phyloP scores from a whole-genome alignment of 2,888 invertebrate species.

The Chesias legatella region DNA sequence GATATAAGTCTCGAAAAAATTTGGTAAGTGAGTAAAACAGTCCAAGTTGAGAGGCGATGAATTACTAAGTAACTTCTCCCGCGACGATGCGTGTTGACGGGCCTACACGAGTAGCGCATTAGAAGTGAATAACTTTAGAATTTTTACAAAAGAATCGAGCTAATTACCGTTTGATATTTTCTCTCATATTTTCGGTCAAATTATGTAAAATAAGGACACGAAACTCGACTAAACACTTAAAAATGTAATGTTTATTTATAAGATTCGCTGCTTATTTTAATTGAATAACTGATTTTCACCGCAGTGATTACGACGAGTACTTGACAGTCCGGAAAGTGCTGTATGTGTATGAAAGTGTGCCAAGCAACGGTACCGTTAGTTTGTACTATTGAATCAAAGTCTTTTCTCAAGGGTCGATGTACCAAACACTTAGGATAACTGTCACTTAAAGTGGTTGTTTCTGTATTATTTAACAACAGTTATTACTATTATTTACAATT shows the following conservation, averaged over 20 bases:
- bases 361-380: no score
- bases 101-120: conserved; percentile 79
- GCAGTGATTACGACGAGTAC: no score
- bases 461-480: no score
- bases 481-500: no score
- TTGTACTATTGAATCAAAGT: no score
- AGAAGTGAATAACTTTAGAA: conserved; percentile 55
- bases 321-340: no score
- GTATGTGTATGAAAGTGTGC: no score
- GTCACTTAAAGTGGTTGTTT: no score
- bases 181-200: conserved; percentile 30
- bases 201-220: conserved; percentile 29
- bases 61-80: conserved; percentile 77
- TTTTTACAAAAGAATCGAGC: conserved; percentile 55
- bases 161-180: conserved; percentile 55
- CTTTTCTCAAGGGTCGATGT: no score
- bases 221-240: conserved; percentile 42
- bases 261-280: conserved; percentile 5
- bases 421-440: no score
- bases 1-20: conserved; percentile 35
- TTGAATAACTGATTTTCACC: neutral
- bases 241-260: conserved; percentile 20
- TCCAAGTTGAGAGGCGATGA: conserved; percentile 66
- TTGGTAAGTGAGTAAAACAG: conserved; percentile 57
- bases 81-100: conserved; percentile 79